Evolutionary conservation across 2,888 invertebrate genomes (phyloP), one percentile per base, ranked within the genome.

Genomic region (Muscina levida): DNA sequence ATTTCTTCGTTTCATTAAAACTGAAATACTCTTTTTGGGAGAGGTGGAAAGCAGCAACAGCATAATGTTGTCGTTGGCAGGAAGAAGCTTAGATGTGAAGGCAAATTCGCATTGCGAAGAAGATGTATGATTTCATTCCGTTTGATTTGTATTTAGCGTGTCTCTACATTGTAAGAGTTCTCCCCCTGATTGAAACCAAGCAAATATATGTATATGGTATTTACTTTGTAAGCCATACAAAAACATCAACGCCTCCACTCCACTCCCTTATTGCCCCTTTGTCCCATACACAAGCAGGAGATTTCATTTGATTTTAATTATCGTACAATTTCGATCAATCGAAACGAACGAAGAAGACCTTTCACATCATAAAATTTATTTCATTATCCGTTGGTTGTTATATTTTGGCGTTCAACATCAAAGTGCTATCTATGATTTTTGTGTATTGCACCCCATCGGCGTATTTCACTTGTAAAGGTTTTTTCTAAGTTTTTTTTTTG

Each of bases 71-170:
- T 8, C 8, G 31, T 8, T 31, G 8, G 31, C 4, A 31, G 31
- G 8, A 31, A 3, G 31, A 31, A 31, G 31, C 31, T 31, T 3
- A 8, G 31, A 3, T 8, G 19, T 3, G 31, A 10, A 17, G n/a
- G 13, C 53, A 53, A 19, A 48, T 4, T 11, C 10, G 46, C 17
- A 26, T 26, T 26, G 4, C 10, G 2, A 66, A 65, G 24, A 11
- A 51, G 48, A 72, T 19, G 26, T 13, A 2, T 26, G 11, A 48
- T 76, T 65, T 79, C 39, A 79, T 76, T 76, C 62, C 56, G 17
- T 56, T 72, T 65, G 72, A 70, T 68, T 79, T 79, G 17, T 76
- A 72, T 67, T 76, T 76, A 79, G 76, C 79, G 76, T 79, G 79
- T 76, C 79, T 76, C 68, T 65, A 19, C 48, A 65, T 68, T 72